Evolutionary conservation across 2,113 vertebrate genomes (phyloP).

Genomic region (Morone saxatilis): DNA sequence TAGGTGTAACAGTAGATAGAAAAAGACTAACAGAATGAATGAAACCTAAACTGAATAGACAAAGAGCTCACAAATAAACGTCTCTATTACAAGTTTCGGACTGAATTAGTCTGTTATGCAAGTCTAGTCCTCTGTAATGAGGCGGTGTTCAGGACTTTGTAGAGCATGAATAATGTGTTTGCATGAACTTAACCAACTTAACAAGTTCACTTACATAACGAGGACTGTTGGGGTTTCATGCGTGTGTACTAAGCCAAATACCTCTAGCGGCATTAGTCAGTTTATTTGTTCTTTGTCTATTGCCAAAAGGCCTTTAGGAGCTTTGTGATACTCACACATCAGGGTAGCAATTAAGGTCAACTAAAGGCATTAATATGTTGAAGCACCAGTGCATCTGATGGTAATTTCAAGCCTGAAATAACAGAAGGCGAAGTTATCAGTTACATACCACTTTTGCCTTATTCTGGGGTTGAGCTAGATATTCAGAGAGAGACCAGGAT

Average conservation of each 20-base stretch:
- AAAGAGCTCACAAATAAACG: conserved; percentile 4
- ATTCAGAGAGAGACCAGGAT: neutral
- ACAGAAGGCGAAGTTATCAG: neutral
- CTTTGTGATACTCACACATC: conserved; percentile 25
- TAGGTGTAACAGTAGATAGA: neutral
- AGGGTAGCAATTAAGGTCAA: conserved; percentile 29
- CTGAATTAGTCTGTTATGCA: conserved; percentile 46
- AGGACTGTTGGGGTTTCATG: conserved; percentile 23
- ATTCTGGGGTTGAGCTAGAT: neutral
- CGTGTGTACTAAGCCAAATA: conserved; percentile 26
- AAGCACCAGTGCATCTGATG: conserved; percentile 8
- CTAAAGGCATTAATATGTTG: neutral
- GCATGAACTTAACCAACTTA: conserved; percentile 57
- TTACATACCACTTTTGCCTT: neutral
- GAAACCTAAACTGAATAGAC: neutral
- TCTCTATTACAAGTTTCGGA: conserved; percentile 28
- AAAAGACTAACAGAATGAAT: neutral
- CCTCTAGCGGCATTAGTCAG: neutral
- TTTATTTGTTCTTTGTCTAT: conserved; percentile 31
- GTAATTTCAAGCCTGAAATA: conserved; percentile 21
- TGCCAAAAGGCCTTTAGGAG: conserved; percentile 27
- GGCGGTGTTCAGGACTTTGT: conserved; percentile 50
- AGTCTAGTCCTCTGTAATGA: conserved; percentile 40
- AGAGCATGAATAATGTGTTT: conserved; percentile 71
- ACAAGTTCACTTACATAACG: conserved; percentile 67